These are phyloP conservation scores for Patella depressa DNA, from an alignment of 2,888 invertebrate genomes.

Conservation along the genomic window DNA sequence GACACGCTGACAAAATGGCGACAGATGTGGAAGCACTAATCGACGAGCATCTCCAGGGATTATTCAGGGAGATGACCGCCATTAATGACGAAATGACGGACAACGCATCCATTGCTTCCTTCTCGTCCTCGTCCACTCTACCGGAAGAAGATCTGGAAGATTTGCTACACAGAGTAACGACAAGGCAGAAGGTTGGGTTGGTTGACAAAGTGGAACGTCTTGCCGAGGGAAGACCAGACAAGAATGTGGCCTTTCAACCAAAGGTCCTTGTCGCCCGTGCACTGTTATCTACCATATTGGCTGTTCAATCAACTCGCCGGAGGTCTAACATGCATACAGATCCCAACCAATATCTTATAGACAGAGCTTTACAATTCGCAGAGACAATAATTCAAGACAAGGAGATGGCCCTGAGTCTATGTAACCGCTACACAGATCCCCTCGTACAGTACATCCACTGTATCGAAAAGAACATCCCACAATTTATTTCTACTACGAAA, in stretches of 20 bases:
- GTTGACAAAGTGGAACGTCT: neutral
- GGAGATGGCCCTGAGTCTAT: neutral
- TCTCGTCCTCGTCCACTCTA: neutral
- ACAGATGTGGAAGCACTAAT: neutral
- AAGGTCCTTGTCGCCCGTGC: neutral
- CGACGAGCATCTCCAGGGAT: neutral
- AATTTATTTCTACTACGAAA: slow-evolving; percentile 49
- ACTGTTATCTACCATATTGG: neutral
- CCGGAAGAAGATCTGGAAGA: neutral
- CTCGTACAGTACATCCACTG: neutral
- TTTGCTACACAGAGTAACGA: neutral
- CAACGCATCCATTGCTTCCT: neutral
- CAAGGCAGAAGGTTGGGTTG: neutral
- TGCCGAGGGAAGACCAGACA: neutral
- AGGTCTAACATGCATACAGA: neutral
- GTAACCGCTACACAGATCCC: neutral
- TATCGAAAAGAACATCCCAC: slow-evolving; percentile 31
- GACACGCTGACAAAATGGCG: slow-evolving; percentile 23
- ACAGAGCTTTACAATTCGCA: neutral
- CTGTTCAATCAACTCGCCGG: neutral
- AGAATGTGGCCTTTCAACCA: neutral
- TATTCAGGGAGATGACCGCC: neutral
- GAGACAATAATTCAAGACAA: neutral
- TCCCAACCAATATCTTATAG: slow-evolving; percentile 9
- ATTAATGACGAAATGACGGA: neutral